These are phyloP conservation scores for Epizoanthus stellaris DNA, from an alignment of 92 coral and sea anemone genomes.

Conservation along the genomic window DNA sequence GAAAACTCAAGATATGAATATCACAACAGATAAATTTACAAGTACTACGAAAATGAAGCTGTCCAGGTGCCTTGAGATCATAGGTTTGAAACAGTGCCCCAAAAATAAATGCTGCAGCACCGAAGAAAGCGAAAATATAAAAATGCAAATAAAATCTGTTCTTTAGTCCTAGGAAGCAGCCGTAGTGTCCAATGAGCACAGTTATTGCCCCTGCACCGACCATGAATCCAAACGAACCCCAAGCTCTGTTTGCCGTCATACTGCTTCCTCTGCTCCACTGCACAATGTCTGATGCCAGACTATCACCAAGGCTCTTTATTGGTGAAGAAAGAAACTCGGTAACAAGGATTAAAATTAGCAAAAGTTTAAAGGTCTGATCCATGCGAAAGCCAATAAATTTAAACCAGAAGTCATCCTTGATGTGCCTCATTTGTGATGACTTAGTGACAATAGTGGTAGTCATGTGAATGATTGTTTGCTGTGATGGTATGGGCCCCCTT, in stretches of 20 bases:
- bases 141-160: constrained; percentile 91
- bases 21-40: constrained; percentile 76
- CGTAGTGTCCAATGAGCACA: constrained; percentile 73
- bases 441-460: background rate
- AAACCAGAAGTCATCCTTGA: constrained; percentile 23
- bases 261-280: constrained; percentile 67
- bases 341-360: constrained; percentile 64
- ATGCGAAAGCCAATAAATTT: constrained; percentile 73
- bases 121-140: constrained; percentile 73
- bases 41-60: constrained; percentile 71
- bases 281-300: constrained; percentile 72
- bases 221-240: constrained; percentile 77
- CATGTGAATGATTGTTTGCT: background rate
- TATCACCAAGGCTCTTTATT: constrained; percentile 64
- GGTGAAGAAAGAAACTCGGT: constrained; percentile 86
- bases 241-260: constrained; percentile 48
- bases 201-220: constrained; percentile 76
- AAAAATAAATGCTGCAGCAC: constrained; percentile 73
- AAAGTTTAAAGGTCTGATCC: constrained; percentile 69
- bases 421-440: background rate
- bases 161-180: constrained; percentile 71
- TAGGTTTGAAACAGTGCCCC: constrained; percentile 73
- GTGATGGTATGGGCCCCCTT: background rate
- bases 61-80: constrained; percentile 75
- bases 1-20: constrained; percentile 70